Base-by-base conservation (phyloP, 2,797 vertebrate species). In the Eutrigla gurnardus region DNA sequence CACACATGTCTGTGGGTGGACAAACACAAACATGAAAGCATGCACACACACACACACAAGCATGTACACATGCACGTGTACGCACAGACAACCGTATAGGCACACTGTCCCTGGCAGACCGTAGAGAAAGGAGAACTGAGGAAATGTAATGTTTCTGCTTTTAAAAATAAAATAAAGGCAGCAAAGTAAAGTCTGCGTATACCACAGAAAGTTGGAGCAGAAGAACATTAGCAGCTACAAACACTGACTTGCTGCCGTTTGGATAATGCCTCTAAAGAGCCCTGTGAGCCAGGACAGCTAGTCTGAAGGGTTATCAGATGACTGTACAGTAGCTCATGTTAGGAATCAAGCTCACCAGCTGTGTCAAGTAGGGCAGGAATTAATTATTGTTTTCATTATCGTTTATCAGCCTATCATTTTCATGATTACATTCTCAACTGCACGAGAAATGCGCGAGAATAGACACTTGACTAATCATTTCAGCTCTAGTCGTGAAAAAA, bases 1-100 rank as follows among this genome's bases (percentile, higher is more conserved):
- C 11, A 25, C 55, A 73, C 66, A 63, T 57, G 63, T 81, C 36
- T 87, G 82, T 67, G 82, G 76, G 81, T 4, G 36, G 70, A 75
- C 75, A 86, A 86, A 71, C 60, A 73, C 66, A 82, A 68, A 81
- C 67, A 65, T 46, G 17, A 46, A 72, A 33, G 47, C 25, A 25
- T 25, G 25, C 25, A 15, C 52, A 35, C 39, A 45, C 25, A 15
- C 37, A 40, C 2, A 39, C 0, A 55, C 32, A 17, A 45, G 42
- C 43, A 36, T 58, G 25, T 11, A 33, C 52, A 55, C 25, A 53
- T 13, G 18, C n/a, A 46, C 32, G 50, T 12, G 46, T 25, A 25
- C 18, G 50, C 15, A 57, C 36, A 62, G 33, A 70, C 54, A 76
- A 42, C 52, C 37, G 14, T 42, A 57, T 63, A 43, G 1, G 17